Conservation (phyloP, 2,113 vertebrate species). For the Lophius piscatorius region DNA sequence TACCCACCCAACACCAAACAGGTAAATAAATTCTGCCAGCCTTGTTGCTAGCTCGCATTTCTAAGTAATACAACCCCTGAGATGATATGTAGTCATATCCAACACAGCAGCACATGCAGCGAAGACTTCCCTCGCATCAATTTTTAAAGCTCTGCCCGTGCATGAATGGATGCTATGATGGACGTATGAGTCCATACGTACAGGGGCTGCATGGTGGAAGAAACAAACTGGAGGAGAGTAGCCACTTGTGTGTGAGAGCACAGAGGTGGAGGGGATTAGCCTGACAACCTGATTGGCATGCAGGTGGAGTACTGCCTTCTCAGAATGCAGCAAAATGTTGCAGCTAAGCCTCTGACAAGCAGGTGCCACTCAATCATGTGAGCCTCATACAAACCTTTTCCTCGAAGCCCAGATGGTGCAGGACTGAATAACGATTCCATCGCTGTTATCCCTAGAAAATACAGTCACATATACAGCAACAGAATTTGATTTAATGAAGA, state of each 20-base stretch:
- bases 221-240: conserved; percentile 31
- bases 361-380: conserved; percentile 87
- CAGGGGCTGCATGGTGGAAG: conserved; percentile 18
- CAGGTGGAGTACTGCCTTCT: conserved; percentile 77
- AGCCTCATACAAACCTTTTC: conserved; percentile 66
- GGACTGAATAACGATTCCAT: conserved; percentile 80
- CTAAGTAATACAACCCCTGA: conserved; percentile 35
- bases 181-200: conserved; percentile 45
- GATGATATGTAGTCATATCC: conserved; percentile 36
- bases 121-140: conserved; percentile 51
- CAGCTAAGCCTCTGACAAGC: conserved; percentile 85
- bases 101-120: conserved; percentile 10
- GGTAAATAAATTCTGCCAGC: conserved; percentile 51
- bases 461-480: background rate
- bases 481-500: conserved; percentile 16
- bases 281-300: conserved; percentile 84
- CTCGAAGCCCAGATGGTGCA: conserved; percentile 82
- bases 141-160: conserved; percentile 29
- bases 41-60: conserved; percentile 33
- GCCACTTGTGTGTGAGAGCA: conserved; percentile 34
- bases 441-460: conserved; percentile 8
- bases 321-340: conserved; percentile 84
- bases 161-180: conserved; percentile 39
- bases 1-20: conserved; percentile 19
- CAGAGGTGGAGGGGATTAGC: conserved; percentile 57